Conservation (phyloP, 2,888 invertebrate genomes). For the Troilus luridus region DNA sequence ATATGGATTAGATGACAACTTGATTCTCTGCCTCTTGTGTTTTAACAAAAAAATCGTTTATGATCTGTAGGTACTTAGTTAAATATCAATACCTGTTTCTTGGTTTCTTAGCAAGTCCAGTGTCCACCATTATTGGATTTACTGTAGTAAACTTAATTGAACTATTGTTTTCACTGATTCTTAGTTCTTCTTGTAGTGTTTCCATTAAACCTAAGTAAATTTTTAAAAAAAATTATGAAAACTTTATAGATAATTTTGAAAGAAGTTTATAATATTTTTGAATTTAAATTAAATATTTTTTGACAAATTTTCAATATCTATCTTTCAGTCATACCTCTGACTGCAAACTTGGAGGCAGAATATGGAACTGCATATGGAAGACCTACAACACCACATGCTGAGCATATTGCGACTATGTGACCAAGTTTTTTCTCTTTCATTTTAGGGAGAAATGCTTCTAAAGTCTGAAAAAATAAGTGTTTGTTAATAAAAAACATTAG, state of each 20-base stretch:
- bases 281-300: too few relatives aligned
- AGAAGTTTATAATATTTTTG: background rate
- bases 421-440: slow-evolving; percentile 69
- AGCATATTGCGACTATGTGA: slow-evolving; percentile 70
- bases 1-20: too few relatives aligned
- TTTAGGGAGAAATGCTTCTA: slow-evolving; percentile 70
- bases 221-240: background rate
- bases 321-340: slow-evolving; percentile 67
- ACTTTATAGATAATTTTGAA: background rate
- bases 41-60: too few relatives aligned
- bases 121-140: slow-evolving; percentile 90
- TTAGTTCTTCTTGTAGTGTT: slow-evolving; percentile 82
- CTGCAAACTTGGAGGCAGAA: slow-evolving; percentile 71
- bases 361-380: slow-evolving; percentile 70
- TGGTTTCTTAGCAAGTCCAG: slow-evolving; percentile 85
- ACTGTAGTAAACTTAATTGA: slow-evolving; percentile 81
- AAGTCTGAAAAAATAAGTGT: slow-evolving; percentile 66
- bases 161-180: slow-evolving; percentile 69
- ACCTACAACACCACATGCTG: slow-evolving; percentile 70
- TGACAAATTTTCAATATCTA: background rate
- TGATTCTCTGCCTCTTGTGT: too few relatives aligned
- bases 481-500: background rate
- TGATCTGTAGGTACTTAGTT: too few relatives aligned
- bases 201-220: slow-evolving; percentile 80
- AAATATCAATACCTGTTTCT: slow-evolving; percentile 72